A percentile compares a stretch with the other conserved stretches of the same genome.
phyloP scores from a whole-genome alignment of 2,797 vertebrate genomes.

The Melanotaenia nigrans region DNA sequence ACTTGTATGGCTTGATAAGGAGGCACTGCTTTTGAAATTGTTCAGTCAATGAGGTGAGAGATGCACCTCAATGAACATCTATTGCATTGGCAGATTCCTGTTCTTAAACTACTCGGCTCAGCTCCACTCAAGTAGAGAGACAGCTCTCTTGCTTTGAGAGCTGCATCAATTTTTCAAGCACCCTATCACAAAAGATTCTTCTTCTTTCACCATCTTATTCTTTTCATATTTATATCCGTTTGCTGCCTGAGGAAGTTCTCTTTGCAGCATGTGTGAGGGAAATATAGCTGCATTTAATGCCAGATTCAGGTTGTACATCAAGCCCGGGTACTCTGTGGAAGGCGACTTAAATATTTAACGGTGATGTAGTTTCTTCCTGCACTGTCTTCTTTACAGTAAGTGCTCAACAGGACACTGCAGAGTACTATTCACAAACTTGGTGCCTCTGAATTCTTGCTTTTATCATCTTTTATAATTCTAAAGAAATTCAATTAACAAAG shows the following conservation, averaged over 20 bases:
- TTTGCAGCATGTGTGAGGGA: conserved; percentile 39
- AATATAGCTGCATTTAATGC: conserved; percentile 60
- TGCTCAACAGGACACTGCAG: conserved; percentile 44
- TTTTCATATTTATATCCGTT: conserved; percentile 73
- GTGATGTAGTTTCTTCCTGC: conserved; percentile 47
- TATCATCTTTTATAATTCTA: conserved; percentile 7
- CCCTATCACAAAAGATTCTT: conserved; percentile 68
- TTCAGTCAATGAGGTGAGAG: conserved; percentile 16
- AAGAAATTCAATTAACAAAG: conserved; percentile 20
- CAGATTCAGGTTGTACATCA: conserved; percentile 63
- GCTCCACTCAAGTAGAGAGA: conserved; percentile 53
- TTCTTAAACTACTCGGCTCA: conserved; percentile 43
- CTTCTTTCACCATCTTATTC: conserved; percentile 55
- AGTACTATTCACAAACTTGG: conserved; percentile 32
- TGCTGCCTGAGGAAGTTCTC: conserved; percentile 49
- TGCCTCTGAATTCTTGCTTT: conserved; percentile 24
- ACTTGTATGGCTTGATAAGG: conserved; percentile 1
- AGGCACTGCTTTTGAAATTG: conserved; percentile 14
- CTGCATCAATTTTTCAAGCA: conserved; percentile 75
- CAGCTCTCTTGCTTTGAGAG: conserved; percentile 53
- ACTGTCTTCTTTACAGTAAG: conserved; percentile 43
- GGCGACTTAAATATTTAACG: conserved; percentile 74
- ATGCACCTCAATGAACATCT: conserved; percentile 29
- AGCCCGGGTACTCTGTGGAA: conserved; percentile 63
- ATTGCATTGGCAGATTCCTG: conserved; percentile 36